phyloP scores from a whole-genome alignment of 30 jellyfish, hydroid and myxozoan species.

The Pseudorhiza aurosa region DNA sequence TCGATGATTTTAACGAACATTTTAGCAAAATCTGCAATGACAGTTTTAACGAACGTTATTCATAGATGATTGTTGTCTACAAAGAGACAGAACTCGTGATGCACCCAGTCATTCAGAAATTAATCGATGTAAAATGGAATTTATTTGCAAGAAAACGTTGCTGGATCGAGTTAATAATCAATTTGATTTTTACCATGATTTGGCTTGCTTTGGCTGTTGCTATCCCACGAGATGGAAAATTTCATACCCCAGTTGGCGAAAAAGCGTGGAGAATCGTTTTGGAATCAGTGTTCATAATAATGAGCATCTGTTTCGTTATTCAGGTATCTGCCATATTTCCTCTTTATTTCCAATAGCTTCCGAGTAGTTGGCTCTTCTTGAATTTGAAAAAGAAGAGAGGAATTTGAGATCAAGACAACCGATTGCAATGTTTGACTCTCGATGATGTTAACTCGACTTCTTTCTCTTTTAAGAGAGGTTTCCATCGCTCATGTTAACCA shows the following conservation, averaged over 20 bases:
- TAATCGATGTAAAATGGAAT: slow-evolving; percentile 83
- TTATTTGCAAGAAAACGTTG: slow-evolving; percentile 67
- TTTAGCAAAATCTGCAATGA: too few species aligned
- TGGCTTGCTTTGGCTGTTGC: slow-evolving; percentile 74
- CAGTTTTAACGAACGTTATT: too few species aligned
- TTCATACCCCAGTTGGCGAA: slow-evolving; percentile 53
- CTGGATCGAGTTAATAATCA: slow-evolving; percentile 42
- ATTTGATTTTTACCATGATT: slow-evolving; percentile 50
- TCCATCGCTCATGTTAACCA: too few species aligned
- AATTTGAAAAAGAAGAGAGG: too few species aligned
- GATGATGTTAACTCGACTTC: too few species aligned
- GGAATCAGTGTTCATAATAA: slow-evolving; percentile 65
- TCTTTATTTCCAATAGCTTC: not conserved
- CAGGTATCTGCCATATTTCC: slow-evolving; percentile 47
- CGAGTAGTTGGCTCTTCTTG: too few species aligned
- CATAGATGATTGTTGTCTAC: slow-evolving; percentile 77
- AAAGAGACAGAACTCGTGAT: slow-evolving; percentile 72
- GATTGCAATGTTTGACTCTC: too few species aligned
- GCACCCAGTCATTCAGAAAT: slow-evolving; percentile 86
- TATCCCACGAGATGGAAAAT: slow-evolving; percentile 68
- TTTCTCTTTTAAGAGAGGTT: too few species aligned
- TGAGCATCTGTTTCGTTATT: slow-evolving; percentile 67
- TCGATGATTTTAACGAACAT: too few species aligned
- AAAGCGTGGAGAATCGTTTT: slow-evolving; percentile 84
- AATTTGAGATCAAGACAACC: too few species aligned